Base-by-base conservation (phyloP, 2,797 vertebrate species). In the Cichlasoma orientale region DNA sequence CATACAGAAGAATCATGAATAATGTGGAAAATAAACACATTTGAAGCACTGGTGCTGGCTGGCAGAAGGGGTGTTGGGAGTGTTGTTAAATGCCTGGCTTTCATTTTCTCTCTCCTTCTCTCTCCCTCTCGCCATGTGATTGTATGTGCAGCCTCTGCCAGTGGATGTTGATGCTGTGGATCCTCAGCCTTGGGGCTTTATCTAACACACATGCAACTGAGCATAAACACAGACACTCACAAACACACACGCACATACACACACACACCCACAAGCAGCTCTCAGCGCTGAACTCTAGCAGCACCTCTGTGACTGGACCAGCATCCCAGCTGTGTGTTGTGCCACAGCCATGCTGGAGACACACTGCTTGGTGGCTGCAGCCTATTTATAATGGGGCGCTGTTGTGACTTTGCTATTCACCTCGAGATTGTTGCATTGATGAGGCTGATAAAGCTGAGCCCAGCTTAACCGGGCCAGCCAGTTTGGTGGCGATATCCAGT, bases 21-120 rank as follows among this genome's bases (percentile, higher is more conserved):
- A 94, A 94, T 91, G 87, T 90, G 89, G 77, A 89, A 92, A 93
- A 93, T 93, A 93, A 95, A 94, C 88, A 89, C 83, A 84, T 93
- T 88, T 82, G 82, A 89, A 82, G 83, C 74, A 75, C 57, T 36
- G 83, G 83, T 75, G 82, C 81, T 58, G 79, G 77, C 83, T 89
- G 87, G 82, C 80, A 84, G 86, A 72, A 83, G 56, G 68, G 84
- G 89, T 82, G 89, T 83, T 87, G 75, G 79, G 72, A 84, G 77
- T 86, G 77, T 82, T 93, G 86, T 84, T 88, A 91, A 91, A 92
- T 89, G 88, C 86, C 78, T 53, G 33, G 66, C 84, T 87, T 87
- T 92, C 56, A 47, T 79, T 89, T 77, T 89, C 82, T 78, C 38
- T 63, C 66, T 12, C 66, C 31, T 10, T 50, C 56, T 31, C 50